Evolutionary conservation across 2,888 invertebrate genomes (phyloP).

Genomic region (Aphodius granarius): DNA sequence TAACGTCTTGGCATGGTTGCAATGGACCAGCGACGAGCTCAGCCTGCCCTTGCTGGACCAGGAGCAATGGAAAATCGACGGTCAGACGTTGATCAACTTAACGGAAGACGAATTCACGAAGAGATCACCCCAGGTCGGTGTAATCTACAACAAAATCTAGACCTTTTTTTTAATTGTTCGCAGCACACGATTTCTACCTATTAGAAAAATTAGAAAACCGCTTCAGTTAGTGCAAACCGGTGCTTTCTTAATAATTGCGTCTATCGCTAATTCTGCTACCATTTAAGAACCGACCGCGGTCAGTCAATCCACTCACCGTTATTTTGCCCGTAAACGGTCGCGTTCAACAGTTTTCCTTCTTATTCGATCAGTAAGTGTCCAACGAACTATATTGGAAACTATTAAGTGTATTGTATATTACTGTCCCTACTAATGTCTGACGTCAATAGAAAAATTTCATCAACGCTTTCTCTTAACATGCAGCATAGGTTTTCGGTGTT

Average conservation of each 20-base stretch:
- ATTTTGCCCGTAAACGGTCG: background rate
- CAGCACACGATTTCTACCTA: background rate
- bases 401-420: background rate
- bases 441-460: background rate
- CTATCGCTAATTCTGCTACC: background rate
- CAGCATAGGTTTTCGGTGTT: too few relatives aligned
- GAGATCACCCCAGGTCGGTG: slow-evolving; percentile 76
- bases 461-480: background rate
- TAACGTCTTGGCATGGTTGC: slow-evolving; percentile 87
- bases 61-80: slow-evolving; percentile 80
- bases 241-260: slow-evolving; percentile 6
- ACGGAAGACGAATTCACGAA: slow-evolving; percentile 85
- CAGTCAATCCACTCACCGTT: background rate
- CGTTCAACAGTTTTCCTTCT: background rate
- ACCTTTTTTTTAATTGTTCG: background rate
- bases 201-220: background rate
- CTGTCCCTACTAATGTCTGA: background rate
- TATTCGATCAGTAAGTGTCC: background rate
- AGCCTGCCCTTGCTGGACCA: slow-evolving; percentile 72
- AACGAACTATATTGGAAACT: background rate
- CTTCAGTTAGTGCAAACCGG: background rate
- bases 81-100: slow-evolving; percentile 72
- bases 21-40: slow-evolving; percentile 83
- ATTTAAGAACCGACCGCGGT: background rate
- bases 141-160: background rate